Base-by-base conservation (phyloP, 2,113 vertebrate species). In the Callithrix jacchus region DNA sequence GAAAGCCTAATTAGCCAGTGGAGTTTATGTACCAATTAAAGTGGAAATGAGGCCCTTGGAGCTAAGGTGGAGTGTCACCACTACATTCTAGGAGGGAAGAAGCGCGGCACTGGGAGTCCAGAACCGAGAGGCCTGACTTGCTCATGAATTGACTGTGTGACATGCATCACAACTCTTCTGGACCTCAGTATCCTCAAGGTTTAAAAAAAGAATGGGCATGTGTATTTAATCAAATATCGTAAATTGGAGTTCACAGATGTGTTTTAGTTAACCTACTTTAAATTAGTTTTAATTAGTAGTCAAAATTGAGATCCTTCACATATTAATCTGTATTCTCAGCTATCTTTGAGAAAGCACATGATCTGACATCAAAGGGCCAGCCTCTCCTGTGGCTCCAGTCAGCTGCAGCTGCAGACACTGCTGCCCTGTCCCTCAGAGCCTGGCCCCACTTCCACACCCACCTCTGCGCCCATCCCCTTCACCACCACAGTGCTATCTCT, bases 241-340 rank as follows among this genome's bases (percentile, higher is more conserved):
- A 79, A 80, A 54, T 4, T 30, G 14, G 27, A 64, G 12, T 52
- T 80, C 37, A 66, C 23, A 84, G 54, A 58, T 58, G 64, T 61
- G 42, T 73, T 93, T 94, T 40, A 85, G 68, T 73, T 73, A 68
- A 73, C 14, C 49, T 68, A 82, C 76, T 88, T 91, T 70, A 87
- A 27, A 80, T 56, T 17, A 40, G 37, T 87, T 91, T 45, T 81
- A 71, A 56, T 52, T 40, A 68, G 21, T n/a, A 85, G 91, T 71
- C 23, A 32, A 83, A 73, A 85, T 32, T 32, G n/a, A 40, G 40
- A 79, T 89, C 25, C 70, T 77, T 94, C 37, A 17, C 27, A 2
- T 40, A 47, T 52, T 74, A 76, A 66, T 32, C 71, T 79, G 56
- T 68, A 5, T 80, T 42, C 79, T 89, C 61, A 79, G 83, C 70